Conservation (phyloP, 2,888 invertebrate genomes). For the Plebejus argus region DNA sequence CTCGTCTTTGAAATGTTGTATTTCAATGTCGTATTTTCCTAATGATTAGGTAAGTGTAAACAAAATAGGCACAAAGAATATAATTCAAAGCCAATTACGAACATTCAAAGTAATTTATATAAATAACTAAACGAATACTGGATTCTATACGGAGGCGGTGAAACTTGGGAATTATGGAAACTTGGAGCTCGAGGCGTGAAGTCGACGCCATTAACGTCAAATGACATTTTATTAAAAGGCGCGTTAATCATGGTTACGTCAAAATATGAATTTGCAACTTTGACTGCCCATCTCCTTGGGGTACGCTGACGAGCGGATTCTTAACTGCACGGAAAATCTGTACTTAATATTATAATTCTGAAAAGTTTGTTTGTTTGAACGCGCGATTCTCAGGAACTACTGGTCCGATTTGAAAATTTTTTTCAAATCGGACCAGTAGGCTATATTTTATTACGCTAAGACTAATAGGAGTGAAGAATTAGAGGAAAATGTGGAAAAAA, state of each 20-base stretch:
- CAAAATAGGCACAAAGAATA: not conserved
- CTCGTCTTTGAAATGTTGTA: not conserved
- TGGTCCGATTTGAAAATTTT: too few species aligned
- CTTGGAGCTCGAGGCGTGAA: conserved; percentile 16
- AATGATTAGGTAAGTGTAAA: not conserved
- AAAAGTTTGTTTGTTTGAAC: too few species aligned
- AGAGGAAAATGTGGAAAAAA: too few species aligned
- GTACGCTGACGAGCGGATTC: too few species aligned
- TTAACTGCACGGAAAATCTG: too few species aligned
- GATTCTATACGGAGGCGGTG: not conserved
- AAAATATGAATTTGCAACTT: conserved; percentile 37
- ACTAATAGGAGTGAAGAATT: too few species aligned
- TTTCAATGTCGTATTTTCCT: not conserved
- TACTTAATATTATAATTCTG: too few species aligned
- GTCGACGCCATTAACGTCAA: conserved; percentile 26
- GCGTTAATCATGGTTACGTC: conserved; percentile 35
- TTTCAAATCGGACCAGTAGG: too few species aligned
- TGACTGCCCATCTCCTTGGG: not conserved
- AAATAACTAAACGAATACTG: not conserved
- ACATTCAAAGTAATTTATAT: not conserved
- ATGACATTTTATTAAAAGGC: conserved; percentile 28
- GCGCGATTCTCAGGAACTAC: too few species aligned
- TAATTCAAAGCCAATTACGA: not conserved
- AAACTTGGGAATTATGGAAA: not conserved
- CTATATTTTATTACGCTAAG: too few species aligned